phyloP scores from a whole-genome alignment of 2,113 vertebrate genomes.

The Smithornis capensis region DNA sequence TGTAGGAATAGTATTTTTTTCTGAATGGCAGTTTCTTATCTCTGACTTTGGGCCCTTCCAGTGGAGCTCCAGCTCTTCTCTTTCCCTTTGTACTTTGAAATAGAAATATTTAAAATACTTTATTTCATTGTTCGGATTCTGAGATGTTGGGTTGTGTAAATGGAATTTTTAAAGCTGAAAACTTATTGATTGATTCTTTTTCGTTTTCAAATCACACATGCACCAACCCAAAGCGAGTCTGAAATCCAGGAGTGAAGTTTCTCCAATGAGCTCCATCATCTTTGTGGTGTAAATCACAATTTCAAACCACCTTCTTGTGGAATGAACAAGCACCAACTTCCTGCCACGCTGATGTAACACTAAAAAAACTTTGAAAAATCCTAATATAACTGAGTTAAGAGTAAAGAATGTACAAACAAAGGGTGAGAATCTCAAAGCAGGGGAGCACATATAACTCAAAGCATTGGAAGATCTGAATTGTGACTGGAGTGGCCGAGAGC shows the following conservation, averaged over 20 bases:
- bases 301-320: neutral
- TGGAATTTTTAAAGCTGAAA: neutral
- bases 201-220: rapidly evolving
- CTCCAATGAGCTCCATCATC: neutral
- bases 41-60: neutral
- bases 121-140: neutral
- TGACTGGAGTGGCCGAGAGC: neutral
- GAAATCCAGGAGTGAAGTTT: neutral
- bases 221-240: rapidly evolving
- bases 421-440: neutral
- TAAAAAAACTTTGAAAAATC: neutral
- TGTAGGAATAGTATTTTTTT: constrained; percentile 7
- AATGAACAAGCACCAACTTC: neutral
- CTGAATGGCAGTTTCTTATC: constrained; percentile 44
- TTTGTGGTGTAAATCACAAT: neutral
- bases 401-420: neutral
- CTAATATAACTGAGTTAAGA: neutral
- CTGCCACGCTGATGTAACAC: rapidly evolving
- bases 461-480: neutral
- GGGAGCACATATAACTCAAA: rapidly evolving
- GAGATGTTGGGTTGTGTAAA: neutral
- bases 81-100: neutral
- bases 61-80: neutral
- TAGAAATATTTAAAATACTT: neutral
- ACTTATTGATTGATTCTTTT: neutral